Evolutionary conservation across 2,113 vertebrate genomes (phyloP).

Genomic region (Eolophus roseicapilla): DNA sequence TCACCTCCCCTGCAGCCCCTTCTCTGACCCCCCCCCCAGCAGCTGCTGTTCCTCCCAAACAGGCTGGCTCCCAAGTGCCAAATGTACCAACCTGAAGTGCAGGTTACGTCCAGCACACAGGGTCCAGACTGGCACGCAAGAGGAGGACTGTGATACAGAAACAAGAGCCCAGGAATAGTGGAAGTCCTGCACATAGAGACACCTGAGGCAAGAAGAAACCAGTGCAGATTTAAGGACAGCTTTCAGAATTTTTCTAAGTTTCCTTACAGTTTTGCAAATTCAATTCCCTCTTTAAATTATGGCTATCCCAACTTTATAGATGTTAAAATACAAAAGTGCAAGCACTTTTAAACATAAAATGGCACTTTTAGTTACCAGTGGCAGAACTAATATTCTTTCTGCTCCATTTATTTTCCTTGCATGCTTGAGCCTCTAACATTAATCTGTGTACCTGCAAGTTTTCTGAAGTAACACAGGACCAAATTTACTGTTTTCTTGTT

Average conservation of each 20-base stretch:
- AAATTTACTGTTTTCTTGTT: not conserved
- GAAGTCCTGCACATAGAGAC: not conserved
- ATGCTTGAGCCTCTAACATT: not conserved
- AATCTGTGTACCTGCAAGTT: not conserved
- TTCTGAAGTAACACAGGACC: not conserved
- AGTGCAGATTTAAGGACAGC: not conserved
- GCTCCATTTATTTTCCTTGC: not conserved
- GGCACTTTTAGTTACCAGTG: not conserved
- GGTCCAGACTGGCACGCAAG: rapidly evolving
- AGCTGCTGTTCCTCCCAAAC: not conserved
- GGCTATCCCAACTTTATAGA: rapidly evolving
- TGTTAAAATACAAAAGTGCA: not conserved
- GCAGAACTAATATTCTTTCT: not conserved
- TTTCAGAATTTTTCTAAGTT: not conserved
- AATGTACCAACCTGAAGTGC: not conserved
- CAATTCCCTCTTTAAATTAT: not conserved
- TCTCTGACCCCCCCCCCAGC: not conserved
- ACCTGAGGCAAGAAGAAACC: not conserved
- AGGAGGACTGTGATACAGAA: not conserved
- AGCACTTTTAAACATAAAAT: not conserved
- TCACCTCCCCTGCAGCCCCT: not conserved
- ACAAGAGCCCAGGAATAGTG: rapidly evolving
- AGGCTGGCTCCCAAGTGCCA: not conserved
- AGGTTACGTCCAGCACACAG: not conserved
- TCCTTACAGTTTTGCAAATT: not conserved